Percentiles rank a stretch among this genome's conserved stretches.
phyloP scores from a whole-genome alignment of 2,888 invertebrate genomes.

The Cheilosia pagana region DNA sequence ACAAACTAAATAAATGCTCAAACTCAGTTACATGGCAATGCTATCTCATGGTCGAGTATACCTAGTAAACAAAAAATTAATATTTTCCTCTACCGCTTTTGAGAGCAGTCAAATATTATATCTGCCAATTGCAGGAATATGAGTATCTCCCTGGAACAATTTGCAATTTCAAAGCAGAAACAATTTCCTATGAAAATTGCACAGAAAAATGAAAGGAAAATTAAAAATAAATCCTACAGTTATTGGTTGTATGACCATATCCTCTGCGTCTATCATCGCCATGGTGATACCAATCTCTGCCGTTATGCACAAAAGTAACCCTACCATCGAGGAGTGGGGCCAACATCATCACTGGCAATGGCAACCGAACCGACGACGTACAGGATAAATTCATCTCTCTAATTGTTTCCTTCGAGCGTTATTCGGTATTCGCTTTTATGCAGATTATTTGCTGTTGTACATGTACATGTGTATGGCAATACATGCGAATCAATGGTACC shows the following conservation, averaged over 20 bases:
- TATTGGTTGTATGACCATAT: slow-evolving; percentile 36
- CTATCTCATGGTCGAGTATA: too few relatives aligned
- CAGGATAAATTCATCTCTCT: slow-evolving; percentile 69
- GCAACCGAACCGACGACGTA: slow-evolving; percentile 39
- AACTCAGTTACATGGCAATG: too few relatives aligned
- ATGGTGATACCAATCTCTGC: slow-evolving; percentile 33
- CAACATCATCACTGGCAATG: slow-evolving; percentile 35
- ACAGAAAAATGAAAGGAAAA: background rate
- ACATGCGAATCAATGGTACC: background rate
- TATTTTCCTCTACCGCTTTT: too few relatives aligned
- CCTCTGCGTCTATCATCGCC: slow-evolving; percentile 37
- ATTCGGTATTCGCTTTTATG: slow-evolving; percentile 66
- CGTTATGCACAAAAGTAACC: slow-evolving; percentile 43
- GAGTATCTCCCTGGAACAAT: slow-evolving; percentile 6
- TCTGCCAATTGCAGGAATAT: background rate
- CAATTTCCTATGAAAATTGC: slow-evolving; percentile 2
- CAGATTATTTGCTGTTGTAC: slow-evolving; percentile 61
- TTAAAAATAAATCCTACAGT: background rate
- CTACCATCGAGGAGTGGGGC: slow-evolving; percentile 14
- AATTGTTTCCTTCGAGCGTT: slow-evolving; percentile 70
- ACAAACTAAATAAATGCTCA: too few relatives aligned
- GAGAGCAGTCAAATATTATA: background rate
- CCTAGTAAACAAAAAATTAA: too few relatives aligned
- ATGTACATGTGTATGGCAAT: background rate
- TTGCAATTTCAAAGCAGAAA: slow-evolving; percentile 34